A percentile compares a stretch with the other conserved stretches of the same genome.
phyloP scores from a whole-genome alignment of 2,113 vertebrate genomes.

The Myrmecophaga tridactyla region DNA sequence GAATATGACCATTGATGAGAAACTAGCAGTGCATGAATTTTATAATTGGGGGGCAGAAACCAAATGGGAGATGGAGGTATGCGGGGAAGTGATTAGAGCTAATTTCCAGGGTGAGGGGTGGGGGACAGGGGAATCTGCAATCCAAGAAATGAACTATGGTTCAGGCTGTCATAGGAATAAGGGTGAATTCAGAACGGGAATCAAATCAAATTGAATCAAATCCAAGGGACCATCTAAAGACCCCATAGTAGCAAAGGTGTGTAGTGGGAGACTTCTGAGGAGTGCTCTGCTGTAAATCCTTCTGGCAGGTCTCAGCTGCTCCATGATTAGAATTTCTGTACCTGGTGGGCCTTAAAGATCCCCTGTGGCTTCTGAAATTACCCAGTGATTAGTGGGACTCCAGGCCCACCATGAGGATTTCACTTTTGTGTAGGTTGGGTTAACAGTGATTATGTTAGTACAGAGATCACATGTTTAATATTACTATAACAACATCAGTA shows the following conservation, averaged over 20 bases:
- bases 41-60: background rate
- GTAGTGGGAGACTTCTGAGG: background rate
- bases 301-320: background rate
- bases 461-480: background rate
- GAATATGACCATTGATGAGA: background rate
- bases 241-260: background rate
- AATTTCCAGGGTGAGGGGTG: background rate
- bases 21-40: background rate
- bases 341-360: background rate
- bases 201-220: background rate
- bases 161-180: background rate
- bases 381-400: background rate
- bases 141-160: background rate
- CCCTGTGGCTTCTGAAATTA: background rate
- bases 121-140: background rate
- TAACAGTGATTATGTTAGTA: conserved; percentile 65
- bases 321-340: background rate
- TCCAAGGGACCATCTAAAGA: background rate
- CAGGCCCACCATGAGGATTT: background rate
- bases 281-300: background rate
- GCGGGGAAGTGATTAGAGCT: background rate
- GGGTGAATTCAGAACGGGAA: background rate
- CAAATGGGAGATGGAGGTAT: background rate
- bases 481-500: conserved; percentile 26
- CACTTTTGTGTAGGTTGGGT: conserved; percentile 41